A percentile compares a stretch with the other conserved stretches of the same genome.
Evolutionary conservation across 2,888 invertebrate species (phyloP).

Genomic region (Antheraea yamamai): DNA sequence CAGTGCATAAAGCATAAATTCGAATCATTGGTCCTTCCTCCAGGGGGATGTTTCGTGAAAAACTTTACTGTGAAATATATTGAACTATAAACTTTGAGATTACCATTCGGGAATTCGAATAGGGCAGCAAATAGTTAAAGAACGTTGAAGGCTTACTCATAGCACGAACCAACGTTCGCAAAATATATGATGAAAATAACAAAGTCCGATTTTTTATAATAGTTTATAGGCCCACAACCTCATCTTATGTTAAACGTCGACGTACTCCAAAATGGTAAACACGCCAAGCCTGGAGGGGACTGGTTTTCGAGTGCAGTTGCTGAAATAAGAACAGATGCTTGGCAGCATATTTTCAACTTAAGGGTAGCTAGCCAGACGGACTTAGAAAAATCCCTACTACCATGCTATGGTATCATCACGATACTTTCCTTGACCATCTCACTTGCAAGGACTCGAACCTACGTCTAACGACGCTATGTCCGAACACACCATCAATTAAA

Average conservation of each 20-base stretch:
- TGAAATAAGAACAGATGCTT: neutral
- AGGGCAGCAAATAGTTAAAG: neutral
- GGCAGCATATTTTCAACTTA: neutral
- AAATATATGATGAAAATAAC: too few relatives aligned
- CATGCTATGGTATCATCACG: neutral
- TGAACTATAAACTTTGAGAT: slow-evolving; percentile 21
- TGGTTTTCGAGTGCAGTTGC: neutral
- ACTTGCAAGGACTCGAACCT: too few relatives aligned
- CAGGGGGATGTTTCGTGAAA: slow-evolving; percentile 46
- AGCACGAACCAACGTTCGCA: neutral
- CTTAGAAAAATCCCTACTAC: too few relatives aligned
- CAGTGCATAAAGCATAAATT: slow-evolving; percentile 81
- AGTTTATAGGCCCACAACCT: too few relatives aligned
- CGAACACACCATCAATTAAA: too few relatives aligned
- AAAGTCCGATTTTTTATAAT: too few relatives aligned
- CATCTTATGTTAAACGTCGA: too few relatives aligned
- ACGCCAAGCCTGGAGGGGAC: neutral
- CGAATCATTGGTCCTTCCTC: slow-evolving; percentile 77
- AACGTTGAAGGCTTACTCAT: neutral
- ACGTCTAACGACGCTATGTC: too few relatives aligned
- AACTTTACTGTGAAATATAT: slow-evolving; percentile 37
- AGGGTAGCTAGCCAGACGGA: too few relatives aligned
- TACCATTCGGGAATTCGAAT: neutral
- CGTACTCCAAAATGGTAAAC: too few relatives aligned
- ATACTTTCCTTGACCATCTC: neutral